A percentile compares a stretch with the other conserved stretches of the same genome.
These are phyloP conservation scores for Ectemnius cavifrons DNA, from an alignment of 2,888 invertebrate genomes.

Conservation along the genomic window DNA sequence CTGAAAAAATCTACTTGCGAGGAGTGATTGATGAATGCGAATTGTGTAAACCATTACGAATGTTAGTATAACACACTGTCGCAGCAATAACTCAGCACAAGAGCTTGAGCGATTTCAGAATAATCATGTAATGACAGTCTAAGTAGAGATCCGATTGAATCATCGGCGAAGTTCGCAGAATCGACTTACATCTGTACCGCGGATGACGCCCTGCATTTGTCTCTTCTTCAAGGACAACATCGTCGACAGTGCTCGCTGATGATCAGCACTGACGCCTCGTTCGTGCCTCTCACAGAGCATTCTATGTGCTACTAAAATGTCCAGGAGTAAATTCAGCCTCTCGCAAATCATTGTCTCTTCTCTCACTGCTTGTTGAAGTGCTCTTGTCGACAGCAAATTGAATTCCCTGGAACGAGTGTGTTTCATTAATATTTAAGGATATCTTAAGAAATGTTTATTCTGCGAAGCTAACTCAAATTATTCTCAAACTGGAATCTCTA, in stretches of 20 bases:
- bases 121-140: constrained; percentile 43
- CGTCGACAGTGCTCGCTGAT: constrained; percentile 82
- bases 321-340: constrained; percentile 79
- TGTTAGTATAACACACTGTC: constrained; percentile 34
- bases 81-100: constrained; percentile 24
- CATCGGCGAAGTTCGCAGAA: constrained; percentile 1
- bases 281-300: constrained; percentile 83
- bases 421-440: no score
- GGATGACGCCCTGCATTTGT: constrained; percentile 83
- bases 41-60: constrained; percentile 43
- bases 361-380: constrained; percentile 79
- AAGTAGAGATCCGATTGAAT: constrained; percentile 21
- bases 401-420: constrained; percentile 77
- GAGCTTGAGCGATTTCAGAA: constrained; percentile 41
- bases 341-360: constrained; percentile 81
- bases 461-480: no score
- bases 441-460: no score
- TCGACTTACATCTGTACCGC: constrained; percentile 80
- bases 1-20: not conserved
- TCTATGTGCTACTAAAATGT: constrained; percentile 80
- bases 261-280: constrained; percentile 82
- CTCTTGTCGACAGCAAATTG: constrained; percentile 78
- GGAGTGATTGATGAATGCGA: not conserved
- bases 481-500: no score
- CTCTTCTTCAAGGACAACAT: constrained; percentile 82